Conservation (phyloP, 1,140 invertebrate species). For the Ostrea denselamellosa region DNA sequence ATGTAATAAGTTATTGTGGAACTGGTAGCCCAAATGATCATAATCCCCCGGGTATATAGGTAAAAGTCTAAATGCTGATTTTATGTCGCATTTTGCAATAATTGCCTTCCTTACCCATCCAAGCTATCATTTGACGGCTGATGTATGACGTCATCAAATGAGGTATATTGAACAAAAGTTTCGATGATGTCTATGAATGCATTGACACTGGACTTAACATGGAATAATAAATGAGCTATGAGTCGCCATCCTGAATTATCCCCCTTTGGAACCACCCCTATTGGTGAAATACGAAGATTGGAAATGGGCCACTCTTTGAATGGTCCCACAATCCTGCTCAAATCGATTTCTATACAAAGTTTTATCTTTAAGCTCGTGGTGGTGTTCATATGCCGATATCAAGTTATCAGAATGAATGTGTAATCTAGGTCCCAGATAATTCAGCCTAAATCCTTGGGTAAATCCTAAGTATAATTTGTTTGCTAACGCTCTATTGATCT, state of each 20-base stretch:
- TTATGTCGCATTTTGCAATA: slow-evolving; percentile 49
- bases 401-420: background rate
- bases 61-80: slow-evolving; percentile 48
- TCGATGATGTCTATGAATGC: slow-evolving; percentile 36
- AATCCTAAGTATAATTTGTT: background rate
- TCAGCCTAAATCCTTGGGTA: background rate
- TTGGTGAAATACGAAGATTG: slow-evolving; percentile 48
- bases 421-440: background rate
- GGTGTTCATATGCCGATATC: slow-evolving; percentile 15
- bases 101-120: slow-evolving; percentile 31
- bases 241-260: slow-evolving; percentile 45
- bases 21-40: slow-evolving; percentile 47
- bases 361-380: background rate
- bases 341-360: slow-evolving; percentile 31
- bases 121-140: background rate
- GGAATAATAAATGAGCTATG: slow-evolving; percentile 47
- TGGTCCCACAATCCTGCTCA: background rate
- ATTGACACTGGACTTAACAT: background rate
- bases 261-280: slow-evolving; percentile 49
- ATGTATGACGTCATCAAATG: slow-evolving; percentile 46
- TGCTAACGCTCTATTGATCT: too few species aligned
- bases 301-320: slow-evolving; percentile 36
- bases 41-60: slow-evolving; percentile 50
- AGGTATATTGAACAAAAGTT: slow-evolving; percentile 33
- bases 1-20: slow-evolving; percentile 45